Base-by-base conservation (phyloP, 2,888 invertebrate genomes). In the Acleris emargana region DNA sequence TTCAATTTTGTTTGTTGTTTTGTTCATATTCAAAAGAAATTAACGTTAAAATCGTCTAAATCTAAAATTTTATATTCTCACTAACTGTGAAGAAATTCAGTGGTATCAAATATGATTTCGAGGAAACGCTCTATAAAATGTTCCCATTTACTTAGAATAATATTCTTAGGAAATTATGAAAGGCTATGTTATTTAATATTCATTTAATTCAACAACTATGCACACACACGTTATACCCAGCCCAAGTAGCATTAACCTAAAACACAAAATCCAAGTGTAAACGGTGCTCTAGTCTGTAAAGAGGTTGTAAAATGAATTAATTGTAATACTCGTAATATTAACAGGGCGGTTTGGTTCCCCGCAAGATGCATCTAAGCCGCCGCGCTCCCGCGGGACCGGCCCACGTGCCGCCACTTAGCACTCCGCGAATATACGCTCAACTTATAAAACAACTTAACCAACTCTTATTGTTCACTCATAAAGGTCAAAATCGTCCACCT, bases 331-430 rank as follows among this genome's bases (percentile, higher is more conserved):
- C 79, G 78, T 84, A 76, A 86, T 87, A 87, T 85, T 84, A 88
- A 84, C 86, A 83, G 78, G 77, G 78, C 76, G 59, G 59, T 64
- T 64, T 83, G 87, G 87, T 85, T 84, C 73, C 78, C 86, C 86
- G 72, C 88, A 88, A 87, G 86, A 87, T 88, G 88, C 88, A 90
- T 79, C 84, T 86, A 85, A 88, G 81, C 80, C 80, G 73, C 81
- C 79, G 83, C 75, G 73, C 73, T 82, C 87, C 82, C 86, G 70
- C 62, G 80, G 82, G 91, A 85, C 76, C 72, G 71, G 73, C 78
- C 88, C 88, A 89, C 90, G 88, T 88, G 90, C 86, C 85, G 78
- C 87, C 88, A 90, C 91, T 91, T 91, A 91, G 84, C 87, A 84
- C 86, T 83, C 79, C 73, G 75, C 79, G 80, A 83, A 83, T 82